Evolutionary conservation across 2,113 vertebrate genomes (phyloP), one percentile per base, ranked within the genome.

Genomic region (Engystomops pustulosus): DNA sequence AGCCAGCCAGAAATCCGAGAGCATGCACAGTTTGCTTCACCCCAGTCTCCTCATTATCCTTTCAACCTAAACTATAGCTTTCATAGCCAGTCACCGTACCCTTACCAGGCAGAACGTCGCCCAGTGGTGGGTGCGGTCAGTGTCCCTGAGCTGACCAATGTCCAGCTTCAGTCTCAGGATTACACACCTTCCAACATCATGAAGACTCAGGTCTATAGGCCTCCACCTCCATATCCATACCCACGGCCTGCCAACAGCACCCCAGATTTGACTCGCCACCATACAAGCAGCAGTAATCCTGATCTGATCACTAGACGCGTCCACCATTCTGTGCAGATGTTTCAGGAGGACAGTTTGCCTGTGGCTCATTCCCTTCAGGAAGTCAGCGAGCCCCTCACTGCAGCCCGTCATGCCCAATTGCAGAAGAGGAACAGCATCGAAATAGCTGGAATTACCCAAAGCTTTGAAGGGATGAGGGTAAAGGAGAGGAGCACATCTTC

Each of bases 1-100:
- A 99, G 98, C 88, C 98, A 99, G 67, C 98, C 98, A 0, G 98
- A 99, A 88, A 99, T 99, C 71, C 92, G 97, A 14, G 97, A 98
- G 81, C 96, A 97, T 0, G 93, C 93, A 5, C 94, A 91, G 10
- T 86, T 93, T 0, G 2, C 53, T 83, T 94, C 88, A 20, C 95
- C 87, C 0, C 93, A 87, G 34, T 86, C 93, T 2, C 91, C 90
- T 58, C 96, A 95, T 87, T 96, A 94, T 69, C 95, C 95, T 0
- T 96, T 98, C 89, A 95, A 93, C 58, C 90, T 97, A 30, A 97
- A 94, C 88, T 97, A 96, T 90, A 99, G 97, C 76, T 99, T 99
- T 88, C 96, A 99, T 34, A 93, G 97, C 86, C 97, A 95, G 6
- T 94, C 94, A 0, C 94, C 96, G 0, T 98, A 97, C 85, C 95